A percentile compares a stretch with the other conserved stretches of the same genome.
phyloP scores from a whole-genome alignment of 2,888 invertebrate genomes.

The Epiperipatus broadwayi region DNA sequence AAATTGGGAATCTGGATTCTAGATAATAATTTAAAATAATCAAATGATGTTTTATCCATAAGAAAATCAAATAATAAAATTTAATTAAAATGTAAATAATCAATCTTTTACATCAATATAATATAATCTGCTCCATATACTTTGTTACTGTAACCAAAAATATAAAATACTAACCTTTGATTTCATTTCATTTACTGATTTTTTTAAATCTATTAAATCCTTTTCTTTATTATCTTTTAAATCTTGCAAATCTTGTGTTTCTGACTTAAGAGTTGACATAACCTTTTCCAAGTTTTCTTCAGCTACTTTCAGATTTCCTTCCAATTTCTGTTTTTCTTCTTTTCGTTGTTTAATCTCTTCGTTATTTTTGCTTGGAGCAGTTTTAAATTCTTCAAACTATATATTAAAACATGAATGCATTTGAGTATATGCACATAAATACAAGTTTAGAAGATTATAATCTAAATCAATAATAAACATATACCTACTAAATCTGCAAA shows the following conservation, averaged over 20 bases:
- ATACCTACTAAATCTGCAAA: too few species aligned
- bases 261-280: constrained; percentile 42
- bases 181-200: constrained; percentile 49
- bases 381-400: constrained; percentile 41
- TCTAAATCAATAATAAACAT: too few species aligned
- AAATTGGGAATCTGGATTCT: too few species aligned
- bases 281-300: constrained; percentile 33
- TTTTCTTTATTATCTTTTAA: constrained; percentile 47
- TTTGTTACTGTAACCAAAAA: too few species aligned
- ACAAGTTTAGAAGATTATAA: too few species aligned
- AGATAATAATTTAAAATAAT: too few species aligned
- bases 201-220: constrained; percentile 46
- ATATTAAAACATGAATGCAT: neutral
- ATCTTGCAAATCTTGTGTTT: constrained; percentile 48
- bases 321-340: constrained; percentile 37
- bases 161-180: constrained; percentile 29
- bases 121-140: too few species aligned
- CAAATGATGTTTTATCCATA: too few species aligned
- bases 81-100: too few species aligned
- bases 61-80: too few species aligned
- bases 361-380: constrained; percentile 50
- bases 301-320: constrained; percentile 35
- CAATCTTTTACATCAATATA: neutral
- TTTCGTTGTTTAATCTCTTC: constrained; percentile 40
- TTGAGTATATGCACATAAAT: too few species aligned